These are phyloP conservation scores for Potamarius usumacintae DNA, from an alignment of 2,113 vertebrate genomes.

Conservation along the genomic window DNA sequence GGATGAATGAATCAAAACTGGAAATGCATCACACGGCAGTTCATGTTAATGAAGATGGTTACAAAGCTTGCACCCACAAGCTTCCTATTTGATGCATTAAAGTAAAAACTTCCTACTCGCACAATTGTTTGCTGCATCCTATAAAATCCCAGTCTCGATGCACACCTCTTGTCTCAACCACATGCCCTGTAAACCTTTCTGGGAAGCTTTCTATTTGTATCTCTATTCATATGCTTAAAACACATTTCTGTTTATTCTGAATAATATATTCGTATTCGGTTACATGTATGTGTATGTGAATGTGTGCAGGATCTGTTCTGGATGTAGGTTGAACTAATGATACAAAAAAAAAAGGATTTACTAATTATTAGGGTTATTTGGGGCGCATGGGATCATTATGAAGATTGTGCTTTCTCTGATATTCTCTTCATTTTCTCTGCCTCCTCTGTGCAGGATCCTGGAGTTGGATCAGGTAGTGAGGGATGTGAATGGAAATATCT, in stretches of 20 bases:
- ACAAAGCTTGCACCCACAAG: background rate
- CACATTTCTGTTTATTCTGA: background rate
- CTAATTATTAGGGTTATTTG: background rate
- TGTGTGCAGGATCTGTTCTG: background rate
- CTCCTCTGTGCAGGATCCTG: slow-evolving; percentile 77
- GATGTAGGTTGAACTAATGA: background rate
- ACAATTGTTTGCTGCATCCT: background rate
- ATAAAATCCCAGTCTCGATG: background rate
- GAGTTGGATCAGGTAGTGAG: slow-evolving; percentile 91
- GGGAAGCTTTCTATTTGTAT: background rate
- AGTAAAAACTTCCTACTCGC: background rate
- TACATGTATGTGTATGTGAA: background rate
- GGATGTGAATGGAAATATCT: slow-evolving; percentile 90
- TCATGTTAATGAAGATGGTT: background rate
- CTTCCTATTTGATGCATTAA: background rate
- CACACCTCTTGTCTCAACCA: background rate
- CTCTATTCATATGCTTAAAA: background rate
- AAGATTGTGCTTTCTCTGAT: background rate
- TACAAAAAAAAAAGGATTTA: background rate
- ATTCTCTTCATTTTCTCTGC: background rate
- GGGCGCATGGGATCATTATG: background rate
- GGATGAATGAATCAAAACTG: background rate
- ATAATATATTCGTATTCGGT: background rate
- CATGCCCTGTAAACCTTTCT: background rate
- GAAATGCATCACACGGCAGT: background rate